Evolutionary conservation across 1,140 invertebrate species (phyloP).

Genomic region (Pseudomyrmex gracilis): DNA sequence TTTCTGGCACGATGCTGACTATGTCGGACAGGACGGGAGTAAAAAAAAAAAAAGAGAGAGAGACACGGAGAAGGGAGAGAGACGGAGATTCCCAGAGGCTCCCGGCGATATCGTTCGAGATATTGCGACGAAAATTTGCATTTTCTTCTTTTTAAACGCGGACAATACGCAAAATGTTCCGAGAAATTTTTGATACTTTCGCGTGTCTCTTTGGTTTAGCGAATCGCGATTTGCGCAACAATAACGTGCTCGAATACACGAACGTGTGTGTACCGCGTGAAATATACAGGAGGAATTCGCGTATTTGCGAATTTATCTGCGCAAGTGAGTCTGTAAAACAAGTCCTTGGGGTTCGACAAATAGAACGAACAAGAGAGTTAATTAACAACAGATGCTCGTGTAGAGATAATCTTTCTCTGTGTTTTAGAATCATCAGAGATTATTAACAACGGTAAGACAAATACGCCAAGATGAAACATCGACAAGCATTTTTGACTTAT

Average conservation of each 20-base stretch:
- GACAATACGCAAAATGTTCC: slow-evolving; percentile 12
- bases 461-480: neutral
- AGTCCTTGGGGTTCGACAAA: no score
- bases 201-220: neutral
- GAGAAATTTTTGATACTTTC: slow-evolving; percentile 7
- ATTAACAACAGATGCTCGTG: no score
- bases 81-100: neutral
- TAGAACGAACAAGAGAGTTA: no score
- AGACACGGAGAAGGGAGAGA: neutral
- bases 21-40: slow-evolving; percentile 16
- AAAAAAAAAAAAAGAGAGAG: slow-evolving; percentile 34
- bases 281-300: no score
- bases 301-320: no score
- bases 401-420: no score
- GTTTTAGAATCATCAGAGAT: no score
- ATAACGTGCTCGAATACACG: no score
- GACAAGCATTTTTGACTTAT: slow-evolving; percentile 1
- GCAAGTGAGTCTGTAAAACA: no score
- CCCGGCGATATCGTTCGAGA: neutral
- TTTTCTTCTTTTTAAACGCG: neutral
- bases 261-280: no score
- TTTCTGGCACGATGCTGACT: slow-evolving; percentile 42
- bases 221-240: slow-evolving; percentile 13
- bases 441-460: neutral
- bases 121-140: slow-evolving; percentile 4